Conservation (phyloP, 2,797 vertebrate genomes). For the Esox masquinongy region DNA sequence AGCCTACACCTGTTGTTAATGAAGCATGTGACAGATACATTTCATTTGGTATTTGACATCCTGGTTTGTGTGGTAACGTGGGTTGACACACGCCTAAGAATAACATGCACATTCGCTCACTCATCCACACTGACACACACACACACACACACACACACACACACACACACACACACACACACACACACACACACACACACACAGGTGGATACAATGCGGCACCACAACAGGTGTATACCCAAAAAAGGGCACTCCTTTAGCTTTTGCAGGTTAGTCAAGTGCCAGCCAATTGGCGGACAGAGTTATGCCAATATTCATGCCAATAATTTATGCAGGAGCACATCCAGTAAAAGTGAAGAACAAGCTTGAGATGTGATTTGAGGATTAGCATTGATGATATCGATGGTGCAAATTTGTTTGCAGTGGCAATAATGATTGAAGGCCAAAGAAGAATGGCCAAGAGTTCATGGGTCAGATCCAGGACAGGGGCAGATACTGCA, state of each 20-base stretch:
- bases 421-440: constrained; percentile 29
- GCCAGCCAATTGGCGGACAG: constrained; percentile 17
- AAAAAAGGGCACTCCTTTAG: not conserved
- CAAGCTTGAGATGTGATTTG: constrained; percentile 39
- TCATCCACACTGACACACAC: not conserved
- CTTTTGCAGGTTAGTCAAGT: not conserved
- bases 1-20: too few species aligned
- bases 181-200: not conserved
- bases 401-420: constrained; percentile 23
- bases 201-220: not conserved
- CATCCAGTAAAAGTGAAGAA: constrained; percentile 31
- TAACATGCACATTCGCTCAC: not conserved
- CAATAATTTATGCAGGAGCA: constrained; percentile 17
- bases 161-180: not conserved
- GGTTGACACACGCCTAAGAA: not conserved
- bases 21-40: too few species aligned
- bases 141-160: not conserved
- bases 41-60: not conserved
- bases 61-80: not conserved
- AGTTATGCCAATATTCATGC: constrained; percentile 25
- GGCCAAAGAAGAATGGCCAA: constrained; percentile 22
- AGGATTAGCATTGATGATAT: constrained; percentile 32
- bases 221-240: not conserved
- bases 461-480: not conserved
- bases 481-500: constrained; percentile 9